These are phyloP conservation scores for Acromyrmex heyeri DNA, from an alignment of 1,140 invertebrate genomes.

Conservation along the genomic window DNA sequence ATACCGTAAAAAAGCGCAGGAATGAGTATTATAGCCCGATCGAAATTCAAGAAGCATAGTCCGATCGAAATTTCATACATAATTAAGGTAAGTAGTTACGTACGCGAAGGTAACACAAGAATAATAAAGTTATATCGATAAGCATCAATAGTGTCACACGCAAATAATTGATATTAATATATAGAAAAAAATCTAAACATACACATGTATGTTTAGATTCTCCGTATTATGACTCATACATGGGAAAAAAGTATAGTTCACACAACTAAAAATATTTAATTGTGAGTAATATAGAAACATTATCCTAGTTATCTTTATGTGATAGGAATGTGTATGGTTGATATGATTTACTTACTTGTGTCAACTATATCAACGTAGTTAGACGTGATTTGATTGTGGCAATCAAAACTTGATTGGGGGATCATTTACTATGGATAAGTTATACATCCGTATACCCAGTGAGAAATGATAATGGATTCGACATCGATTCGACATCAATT, in stretches of 20 bases:
- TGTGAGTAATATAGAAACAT: too few species aligned
- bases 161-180: background rate
- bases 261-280: too few species aligned
- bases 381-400: too few species aligned
- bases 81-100: constrained; percentile 30
- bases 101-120: background rate
- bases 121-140: constrained; percentile 15
- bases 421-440: too few species aligned
- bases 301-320: too few species aligned
- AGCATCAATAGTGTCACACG: background rate
- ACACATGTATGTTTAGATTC: background rate
- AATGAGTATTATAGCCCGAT: constrained; percentile 5
- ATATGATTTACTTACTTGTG: too few species aligned
- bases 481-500: too few species aligned
- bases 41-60: constrained; percentile 36
- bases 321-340: too few species aligned
- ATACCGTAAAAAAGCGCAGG: background rate
- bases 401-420: too few species aligned
- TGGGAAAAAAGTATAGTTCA: background rate
- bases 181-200: background rate
- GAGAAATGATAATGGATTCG: too few species aligned
- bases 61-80: constrained; percentile 50
- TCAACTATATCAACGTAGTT: too few species aligned
- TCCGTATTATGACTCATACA: background rate
- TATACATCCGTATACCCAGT: too few species aligned